Conservation (phyloP, 2,113 vertebrate genomes). For the Promerops cafer region DNA sequence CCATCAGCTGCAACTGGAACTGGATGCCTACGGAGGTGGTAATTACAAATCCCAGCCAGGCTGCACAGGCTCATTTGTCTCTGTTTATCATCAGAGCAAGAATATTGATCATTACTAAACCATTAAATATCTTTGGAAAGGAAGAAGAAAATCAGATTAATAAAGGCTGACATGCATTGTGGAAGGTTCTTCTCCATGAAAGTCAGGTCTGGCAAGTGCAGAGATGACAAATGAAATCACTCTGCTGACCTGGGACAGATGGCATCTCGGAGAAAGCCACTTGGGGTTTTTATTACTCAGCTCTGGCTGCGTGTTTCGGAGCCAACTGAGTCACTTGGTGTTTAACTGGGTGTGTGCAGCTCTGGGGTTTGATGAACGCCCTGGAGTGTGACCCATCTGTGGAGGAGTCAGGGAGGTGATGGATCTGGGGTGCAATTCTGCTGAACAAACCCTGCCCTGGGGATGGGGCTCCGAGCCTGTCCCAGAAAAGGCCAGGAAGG, state of each 20-base stretch:
- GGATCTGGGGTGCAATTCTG: background rate
- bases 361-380: background rate
- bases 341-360: background rate
- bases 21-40: slow-evolving; percentile 52
- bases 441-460: rapidly evolving
- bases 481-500: background rate
- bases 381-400: background rate
- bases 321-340: background rate
- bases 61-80: slow-evolving; percentile 67
- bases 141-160: slow-evolving; percentile 45
- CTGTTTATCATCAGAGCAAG: slow-evolving; percentile 63
- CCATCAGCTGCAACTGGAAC: slow-evolving; percentile 46
- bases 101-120: slow-evolving; percentile 60
- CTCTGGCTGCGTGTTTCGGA: background rate
- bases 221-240: background rate
- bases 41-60: slow-evolving; percentile 57
- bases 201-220: background rate
- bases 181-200: background rate
- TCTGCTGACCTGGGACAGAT: background rate
- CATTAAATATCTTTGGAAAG: slow-evolving; percentile 18
- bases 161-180: background rate
- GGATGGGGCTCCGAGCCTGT: background rate
- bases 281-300: background rate
- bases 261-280: rapidly evolving
- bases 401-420: rapidly evolving